phyloP scores from a whole-genome alignment of 2,888 invertebrate species.

The Pseudeuparius sepicola region DNA sequence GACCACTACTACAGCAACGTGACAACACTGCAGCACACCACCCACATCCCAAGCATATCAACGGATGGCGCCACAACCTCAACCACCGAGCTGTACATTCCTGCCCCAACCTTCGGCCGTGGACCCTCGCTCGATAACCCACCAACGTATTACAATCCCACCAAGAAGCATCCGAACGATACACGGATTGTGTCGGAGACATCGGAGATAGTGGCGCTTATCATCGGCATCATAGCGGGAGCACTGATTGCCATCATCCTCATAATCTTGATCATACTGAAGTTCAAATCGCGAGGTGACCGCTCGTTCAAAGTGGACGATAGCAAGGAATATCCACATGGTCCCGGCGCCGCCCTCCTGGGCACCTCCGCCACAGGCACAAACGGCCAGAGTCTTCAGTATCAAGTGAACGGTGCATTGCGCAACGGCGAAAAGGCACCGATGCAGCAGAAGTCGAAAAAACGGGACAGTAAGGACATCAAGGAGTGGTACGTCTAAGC shows the following conservation, averaged over 20 bases:
- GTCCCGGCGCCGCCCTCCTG: slow-evolving; percentile 69
- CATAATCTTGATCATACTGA: slow-evolving; percentile 80
- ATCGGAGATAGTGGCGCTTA: slow-evolving; percentile 64
- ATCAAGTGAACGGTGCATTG: slow-evolving; percentile 43
- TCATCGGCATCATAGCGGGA: slow-evolving; percentile 84
- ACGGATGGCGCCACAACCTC: slow-evolving; percentile 20
- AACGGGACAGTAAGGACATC: slow-evolving; percentile 76
- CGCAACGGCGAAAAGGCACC: slow-evolving; percentile 41
- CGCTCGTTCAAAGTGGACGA: slow-evolving; percentile 91
- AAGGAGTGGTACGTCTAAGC: slow-evolving; percentile 93
- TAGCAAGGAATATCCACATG: slow-evolving; percentile 60
- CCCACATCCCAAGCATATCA: no score
- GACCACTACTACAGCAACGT: neutral
- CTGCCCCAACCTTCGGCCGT: slow-evolving; percentile 6
- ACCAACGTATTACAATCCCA: slow-evolving; percentile 31
- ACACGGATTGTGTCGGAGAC: slow-evolving; percentile 56
- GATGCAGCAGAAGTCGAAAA: slow-evolving; percentile 42
- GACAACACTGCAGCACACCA: slow-evolving; percentile 7
- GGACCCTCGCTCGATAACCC: slow-evolving; percentile 17
- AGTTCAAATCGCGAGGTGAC: slow-evolving; percentile 77
- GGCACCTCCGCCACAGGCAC: slow-evolving; percentile 45
- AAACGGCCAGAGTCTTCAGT: slow-evolving; percentile 42
- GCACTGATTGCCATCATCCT: slow-evolving; percentile 84
- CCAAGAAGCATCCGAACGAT: slow-evolving; percentile 33
- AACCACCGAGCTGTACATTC: no score